A percentile compares a stretch with the other conserved stretches of the same genome.
Conservation (phyloP, 2,797 vertebrate species). For the Poecile montanus region DNA sequence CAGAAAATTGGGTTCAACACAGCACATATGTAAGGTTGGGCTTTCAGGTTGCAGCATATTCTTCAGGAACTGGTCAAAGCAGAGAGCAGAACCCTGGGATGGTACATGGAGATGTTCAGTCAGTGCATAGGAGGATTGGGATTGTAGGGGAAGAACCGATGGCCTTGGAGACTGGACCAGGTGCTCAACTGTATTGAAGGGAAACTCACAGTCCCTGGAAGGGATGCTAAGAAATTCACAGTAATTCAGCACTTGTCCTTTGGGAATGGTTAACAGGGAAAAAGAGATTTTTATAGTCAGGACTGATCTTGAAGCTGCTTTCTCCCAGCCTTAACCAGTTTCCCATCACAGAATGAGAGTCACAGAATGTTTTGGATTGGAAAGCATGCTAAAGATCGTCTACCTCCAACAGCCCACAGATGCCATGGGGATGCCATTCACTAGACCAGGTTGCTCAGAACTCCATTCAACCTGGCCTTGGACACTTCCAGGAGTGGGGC, state of each 20-base stretch:
- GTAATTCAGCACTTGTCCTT: neutral
- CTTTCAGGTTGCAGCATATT: neutral
- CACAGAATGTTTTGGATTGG: neutral
- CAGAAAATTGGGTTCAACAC: neutral
- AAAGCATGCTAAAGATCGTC: neutral
- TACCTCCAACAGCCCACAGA: neutral
- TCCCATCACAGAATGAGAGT: neutral
- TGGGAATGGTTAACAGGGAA: neutral
- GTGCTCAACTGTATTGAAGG: neutral
- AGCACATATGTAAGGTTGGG: fast-evolving
- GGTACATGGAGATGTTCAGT: neutral
- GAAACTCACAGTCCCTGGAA: neutral
- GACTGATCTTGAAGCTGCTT: neutral
- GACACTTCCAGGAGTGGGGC: neutral
- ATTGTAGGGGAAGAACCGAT: neutral
- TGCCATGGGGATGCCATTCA: neutral
- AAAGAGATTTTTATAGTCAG: neutral
- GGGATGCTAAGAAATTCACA: neutral
- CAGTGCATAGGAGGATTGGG: neutral
- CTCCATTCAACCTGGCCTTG: neutral
- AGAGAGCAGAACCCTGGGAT: neutral
- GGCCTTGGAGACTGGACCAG: neutral
- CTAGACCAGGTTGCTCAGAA: neutral
- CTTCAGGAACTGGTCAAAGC: neutral
- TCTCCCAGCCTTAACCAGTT: neutral